Evolutionary conservation across 2,113 vertebrate genomes (phyloP), one percentile per base, ranked within the genome.

Genomic region (Oryzias curvinotus): DNA sequence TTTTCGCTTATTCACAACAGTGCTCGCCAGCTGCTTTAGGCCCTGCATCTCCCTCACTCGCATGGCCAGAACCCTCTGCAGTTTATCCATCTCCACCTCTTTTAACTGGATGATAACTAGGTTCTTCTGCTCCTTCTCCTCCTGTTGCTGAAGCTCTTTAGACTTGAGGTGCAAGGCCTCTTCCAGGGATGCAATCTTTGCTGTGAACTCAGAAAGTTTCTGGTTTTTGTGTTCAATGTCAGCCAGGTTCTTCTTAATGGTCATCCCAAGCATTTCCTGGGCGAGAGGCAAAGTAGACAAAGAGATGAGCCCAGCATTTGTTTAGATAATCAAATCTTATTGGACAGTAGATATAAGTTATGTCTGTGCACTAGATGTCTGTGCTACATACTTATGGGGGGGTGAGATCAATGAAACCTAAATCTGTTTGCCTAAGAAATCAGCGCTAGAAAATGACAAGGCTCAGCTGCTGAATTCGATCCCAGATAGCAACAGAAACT

Each of bases 41-140:
- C 90, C 73, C 18, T 83, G 90, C 80, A 94, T 81, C 73, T 97
- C 95, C 57, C n/a, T 89, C 50, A 93, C 92, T 44, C 93, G 93
- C 87, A 90, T 81, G 58, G 83, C 57, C 25, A 95, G 84, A 18
- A 93, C 69, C 1, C 91, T 90, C 75, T 94, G 92, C 50, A 96
- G 73, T 56, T 93, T 95, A 48, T 87, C 83, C n/a, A 94, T 54
- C 83, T 94, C 92, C 5, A 83, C 67, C 30, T 59, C 72, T 25
- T 87, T 73, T 6, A 90, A 85, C 57, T 91, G 87, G 21, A 86
- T 78, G 58, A 81, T 75, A 60, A 87, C 67, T 19, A 76, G 48
- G 1, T 70, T 78, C 19, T 56, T 70, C 79, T 86, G 80, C 36
- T 85, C 69, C 63, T 74, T 60, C 44, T 63, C 60, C 28, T 86